Conservation (phyloP, 2,888 invertebrate species). For the Agrotis clavis region DNA sequence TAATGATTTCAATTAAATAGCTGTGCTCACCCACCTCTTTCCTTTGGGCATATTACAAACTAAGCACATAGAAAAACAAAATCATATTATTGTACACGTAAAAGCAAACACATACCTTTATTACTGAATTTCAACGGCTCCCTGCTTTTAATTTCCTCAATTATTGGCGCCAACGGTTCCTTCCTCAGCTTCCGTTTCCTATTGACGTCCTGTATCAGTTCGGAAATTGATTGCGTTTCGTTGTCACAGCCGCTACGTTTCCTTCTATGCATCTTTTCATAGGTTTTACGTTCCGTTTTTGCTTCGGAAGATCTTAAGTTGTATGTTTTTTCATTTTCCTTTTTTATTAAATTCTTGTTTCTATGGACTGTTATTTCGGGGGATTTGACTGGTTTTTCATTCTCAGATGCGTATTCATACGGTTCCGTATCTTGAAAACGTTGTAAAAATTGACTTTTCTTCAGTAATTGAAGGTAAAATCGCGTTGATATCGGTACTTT, state of each 20-base stretch:
- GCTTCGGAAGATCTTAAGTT: constrained; percentile 83
- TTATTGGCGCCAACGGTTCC: constrained; percentile 84
- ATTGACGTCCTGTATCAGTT: constrained; percentile 58
- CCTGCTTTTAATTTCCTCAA: constrained; percentile 83
- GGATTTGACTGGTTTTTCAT: constrained; percentile 75
- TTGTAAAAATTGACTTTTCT: constrained; percentile 83
- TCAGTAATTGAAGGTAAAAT: constrained; percentile 85
- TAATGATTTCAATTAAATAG: no score
- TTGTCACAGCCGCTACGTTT: constrained; percentile 64
- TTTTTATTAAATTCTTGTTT: constrained; percentile 68
- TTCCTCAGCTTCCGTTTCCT: constrained; percentile 71
- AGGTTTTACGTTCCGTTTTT: constrained; percentile 81
- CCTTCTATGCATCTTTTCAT: constrained; percentile 73
- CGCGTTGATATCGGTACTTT: constrained; percentile 87
- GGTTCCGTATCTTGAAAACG: constrained; percentile 79
- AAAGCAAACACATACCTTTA: constrained; percentile 65
- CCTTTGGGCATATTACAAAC: no score
- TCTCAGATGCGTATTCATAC: constrained; percentile 87
- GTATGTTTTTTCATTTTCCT: constrained; percentile 78
- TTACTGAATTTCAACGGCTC: constrained; percentile 76
- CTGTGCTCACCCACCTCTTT: no score
- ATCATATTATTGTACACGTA: not conserved
- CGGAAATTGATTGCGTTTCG: constrained; percentile 56
- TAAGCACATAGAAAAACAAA: no score
- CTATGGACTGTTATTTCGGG: constrained; percentile 68